Percentiles rank a stretch among this genome's conserved stretches.
Evolutionary conservation across 53 echinoderm and acorn worm genomes (phyloP).

Genomic region (Arbacia lixula): DNA sequence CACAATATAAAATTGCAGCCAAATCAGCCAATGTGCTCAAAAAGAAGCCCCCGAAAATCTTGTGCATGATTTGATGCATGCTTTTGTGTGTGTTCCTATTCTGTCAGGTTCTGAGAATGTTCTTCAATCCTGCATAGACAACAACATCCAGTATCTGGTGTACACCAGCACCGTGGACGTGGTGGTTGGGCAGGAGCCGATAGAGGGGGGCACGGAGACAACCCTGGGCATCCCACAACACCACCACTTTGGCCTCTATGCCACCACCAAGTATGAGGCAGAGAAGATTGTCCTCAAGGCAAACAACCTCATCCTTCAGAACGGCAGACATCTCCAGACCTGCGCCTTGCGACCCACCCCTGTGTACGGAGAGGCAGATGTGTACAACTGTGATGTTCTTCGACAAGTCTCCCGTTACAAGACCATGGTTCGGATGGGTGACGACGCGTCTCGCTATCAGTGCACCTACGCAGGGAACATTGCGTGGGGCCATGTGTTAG

Average conservation of each 20-base stretch:
- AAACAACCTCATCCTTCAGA: conserved; percentile 46
- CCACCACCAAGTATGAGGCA: conserved; percentile 64
- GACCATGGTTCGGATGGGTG: conserved; percentile 48
- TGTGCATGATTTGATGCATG: neutral
- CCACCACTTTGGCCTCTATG: conserved; percentile 50
- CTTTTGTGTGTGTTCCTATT: neutral
- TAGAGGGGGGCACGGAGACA: conserved; percentile 24
- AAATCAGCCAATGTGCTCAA: no score
- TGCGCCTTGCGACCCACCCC: conserved; percentile 63
- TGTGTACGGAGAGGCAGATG: conserved; percentile 75
- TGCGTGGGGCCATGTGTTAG: conserved; percentile 67
- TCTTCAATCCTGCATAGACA: conserved; percentile 59
- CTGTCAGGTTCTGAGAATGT: conserved; percentile 63
- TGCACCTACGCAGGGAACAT: conserved; percentile 76
- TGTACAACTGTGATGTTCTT: neutral
- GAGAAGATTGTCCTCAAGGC: conserved; percentile 72
- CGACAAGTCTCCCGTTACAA: conserved; percentile 12
- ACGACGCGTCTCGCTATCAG: conserved; percentile 61
- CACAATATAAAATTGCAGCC: no score
- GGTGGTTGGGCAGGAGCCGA: conserved; percentile 37
- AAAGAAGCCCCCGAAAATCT: no score
- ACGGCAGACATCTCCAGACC: conserved; percentile 63
- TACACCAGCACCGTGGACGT: conserved; percentile 76
- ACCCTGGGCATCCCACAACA: conserved; percentile 28
- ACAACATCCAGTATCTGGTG: conserved; percentile 62